phyloP scores from a whole-genome alignment of 2,888 invertebrate genomes.

The Petrolisthes manimaculis region DNA sequence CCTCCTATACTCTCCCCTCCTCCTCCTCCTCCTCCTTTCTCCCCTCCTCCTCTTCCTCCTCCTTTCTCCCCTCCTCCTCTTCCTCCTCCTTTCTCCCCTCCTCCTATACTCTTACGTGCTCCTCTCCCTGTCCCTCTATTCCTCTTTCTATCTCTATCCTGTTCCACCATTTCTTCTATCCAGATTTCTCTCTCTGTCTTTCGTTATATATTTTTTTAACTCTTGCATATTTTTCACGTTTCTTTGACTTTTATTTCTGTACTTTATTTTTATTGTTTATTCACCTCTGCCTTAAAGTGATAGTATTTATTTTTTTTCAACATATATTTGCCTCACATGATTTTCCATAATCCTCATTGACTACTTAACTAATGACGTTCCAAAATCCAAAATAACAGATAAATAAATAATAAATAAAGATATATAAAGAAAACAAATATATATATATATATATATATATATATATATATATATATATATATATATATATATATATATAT shows the following conservation, averaged over 20 bases:
- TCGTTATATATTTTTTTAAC: not conserved
- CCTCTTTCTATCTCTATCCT: not conserved
- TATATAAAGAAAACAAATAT: not conserved
- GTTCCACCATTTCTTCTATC: not conserved
- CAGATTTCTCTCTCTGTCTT: not conserved
- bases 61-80: not conserved
- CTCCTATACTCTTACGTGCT: not conserved
- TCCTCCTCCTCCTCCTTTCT: too few relatives aligned
- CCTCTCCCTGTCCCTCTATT: not conserved
- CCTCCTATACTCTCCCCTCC: too few relatives aligned
- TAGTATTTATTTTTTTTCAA: too few relatives aligned
- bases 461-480: conserved; percentile 1
- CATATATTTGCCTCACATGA: too few relatives aligned
- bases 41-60: not conserved
- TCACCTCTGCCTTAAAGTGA: too few relatives aligned
- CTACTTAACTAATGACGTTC: too few relatives aligned
- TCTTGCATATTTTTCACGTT: not conserved
- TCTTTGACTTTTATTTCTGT: not conserved
- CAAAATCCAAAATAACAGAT: not conserved
- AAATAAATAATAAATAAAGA: not conserved
- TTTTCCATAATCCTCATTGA: too few relatives aligned
- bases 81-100: not conserved
- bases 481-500: not conserved
- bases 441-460: conserved; percentile 1
- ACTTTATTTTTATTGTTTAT: not conserved